Evolutionary conservation across 2,888 invertebrate genomes (phyloP).

Genomic region (Rosalia funebris): DNA sequence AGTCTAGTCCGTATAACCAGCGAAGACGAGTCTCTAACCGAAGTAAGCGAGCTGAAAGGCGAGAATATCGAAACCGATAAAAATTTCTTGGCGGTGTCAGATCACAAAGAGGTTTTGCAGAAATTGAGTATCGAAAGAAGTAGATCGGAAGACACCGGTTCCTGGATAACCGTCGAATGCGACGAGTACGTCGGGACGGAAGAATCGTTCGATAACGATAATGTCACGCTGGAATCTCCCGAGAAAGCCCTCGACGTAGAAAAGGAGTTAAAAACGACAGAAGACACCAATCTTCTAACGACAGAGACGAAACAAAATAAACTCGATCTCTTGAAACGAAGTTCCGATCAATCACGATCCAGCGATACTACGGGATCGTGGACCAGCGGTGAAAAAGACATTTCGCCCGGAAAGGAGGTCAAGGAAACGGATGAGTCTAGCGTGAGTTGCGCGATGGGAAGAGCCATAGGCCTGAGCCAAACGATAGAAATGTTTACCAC

Average conservation of each 20-base stretch:
- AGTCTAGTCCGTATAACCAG: slow-evolving; percentile 66
- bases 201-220: slow-evolving; percentile 70
- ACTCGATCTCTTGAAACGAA: slow-evolving; percentile 71
- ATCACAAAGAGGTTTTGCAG: slow-evolving; percentile 66
- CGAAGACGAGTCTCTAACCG: slow-evolving; percentile 76
- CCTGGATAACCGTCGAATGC: slow-evolving; percentile 75
- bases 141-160: slow-evolving; percentile 75
- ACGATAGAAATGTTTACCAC: slow-evolving; percentile 75
- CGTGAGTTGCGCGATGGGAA: slow-evolving; percentile 81
- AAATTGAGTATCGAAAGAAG: slow-evolving; percentile 66
- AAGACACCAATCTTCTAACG: slow-evolving; percentile 53
- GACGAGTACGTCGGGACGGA: slow-evolving; percentile 75
- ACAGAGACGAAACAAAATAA: slow-evolving; percentile 66
- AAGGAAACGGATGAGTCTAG: slow-evolving; percentile 80
- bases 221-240: slow-evolving; percentile 55
- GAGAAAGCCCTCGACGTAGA: slow-evolving; percentile 49
- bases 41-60: slow-evolving; percentile 71
- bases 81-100: slow-evolving; percentile 66
- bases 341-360: slow-evolving; percentile 80
- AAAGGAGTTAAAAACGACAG: slow-evolving; percentile 32
- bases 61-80: slow-evolving; percentile 59
- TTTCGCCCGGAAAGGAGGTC: slow-evolving; percentile 69
- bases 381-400: slow-evolving; percentile 81
- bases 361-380: slow-evolving; percentile 81
- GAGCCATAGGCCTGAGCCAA: slow-evolving; percentile 82